Conservation (phyloP, 1,140 invertebrate genomes). For the Macrostomum lignano region DNA sequence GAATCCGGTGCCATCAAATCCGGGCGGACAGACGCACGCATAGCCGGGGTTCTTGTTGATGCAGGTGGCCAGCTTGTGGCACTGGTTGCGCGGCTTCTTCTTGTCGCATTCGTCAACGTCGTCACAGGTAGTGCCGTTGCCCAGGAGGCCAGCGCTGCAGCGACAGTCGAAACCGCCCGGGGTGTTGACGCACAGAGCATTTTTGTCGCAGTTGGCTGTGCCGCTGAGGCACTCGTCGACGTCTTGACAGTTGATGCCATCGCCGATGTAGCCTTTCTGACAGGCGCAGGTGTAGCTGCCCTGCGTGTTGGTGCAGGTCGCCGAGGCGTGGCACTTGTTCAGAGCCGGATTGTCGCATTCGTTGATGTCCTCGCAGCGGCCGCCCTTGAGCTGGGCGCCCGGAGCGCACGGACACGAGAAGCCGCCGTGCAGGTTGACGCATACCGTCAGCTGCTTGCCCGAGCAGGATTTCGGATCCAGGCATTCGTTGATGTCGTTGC, state of each 20-base stretch:
- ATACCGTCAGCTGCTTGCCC: background rate
- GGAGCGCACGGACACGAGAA: background rate
- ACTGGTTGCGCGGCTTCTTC: background rate
- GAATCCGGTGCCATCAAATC: constrained; percentile 1
- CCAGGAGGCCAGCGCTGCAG: background rate
- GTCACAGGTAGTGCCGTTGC: constrained; percentile 4
- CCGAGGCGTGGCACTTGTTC: constrained; percentile 39
- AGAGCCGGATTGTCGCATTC: constrained; percentile 9
- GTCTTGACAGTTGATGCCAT: constrained; percentile 32
- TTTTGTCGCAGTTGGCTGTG: background rate
- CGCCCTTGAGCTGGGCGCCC: background rate
- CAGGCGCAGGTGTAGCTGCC: constrained; percentile 57
- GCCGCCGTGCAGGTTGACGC: background rate
- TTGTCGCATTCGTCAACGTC: constrained; percentile 2
- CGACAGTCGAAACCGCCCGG: constrained; percentile 3
- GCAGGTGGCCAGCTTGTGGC: background rate
- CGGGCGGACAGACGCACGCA: background rate
- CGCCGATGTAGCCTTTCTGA: constrained; percentile 45
- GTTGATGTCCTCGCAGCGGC: constrained; percentile 10
- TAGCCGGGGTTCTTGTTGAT: constrained; percentile 1
- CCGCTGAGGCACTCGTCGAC: constrained; percentile 2
- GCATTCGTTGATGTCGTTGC: constrained; percentile 3
- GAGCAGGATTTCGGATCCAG: background rate
- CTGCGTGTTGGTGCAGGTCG: constrained; percentile 50
- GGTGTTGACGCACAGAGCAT: constrained; percentile 2